A percentile compares a stretch with the other conserved stretches of the same genome.
Evolutionary conservation across 2,888 invertebrate species (phyloP).

Genomic region (Dromius quadrimaculatus): DNA sequence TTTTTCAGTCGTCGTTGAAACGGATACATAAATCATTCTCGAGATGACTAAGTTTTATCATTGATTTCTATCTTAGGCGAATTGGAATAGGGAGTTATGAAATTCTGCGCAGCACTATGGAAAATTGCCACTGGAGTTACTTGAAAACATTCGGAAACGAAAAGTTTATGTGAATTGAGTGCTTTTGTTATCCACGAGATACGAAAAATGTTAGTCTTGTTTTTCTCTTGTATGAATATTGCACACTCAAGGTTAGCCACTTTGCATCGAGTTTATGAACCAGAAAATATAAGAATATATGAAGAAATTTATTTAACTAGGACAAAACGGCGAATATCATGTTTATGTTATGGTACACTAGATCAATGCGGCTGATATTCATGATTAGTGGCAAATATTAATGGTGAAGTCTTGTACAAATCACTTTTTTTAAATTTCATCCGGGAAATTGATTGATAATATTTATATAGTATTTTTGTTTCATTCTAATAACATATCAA

Average conservation of each 20-base stretch:
- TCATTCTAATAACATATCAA: no score
- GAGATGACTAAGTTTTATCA: constrained; percentile 48
- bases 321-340: no score
- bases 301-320: no score
- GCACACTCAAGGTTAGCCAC: neutral
- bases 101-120: constrained; percentile 34
- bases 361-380: no score
- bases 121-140: constrained; percentile 28
- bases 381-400: no score
- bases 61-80: constrained; percentile 38
- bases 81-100: constrained; percentile 34
- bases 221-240: neutral
- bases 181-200: constrained; percentile 6
- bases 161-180: constrained; percentile 34
- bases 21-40: constrained; percentile 41
- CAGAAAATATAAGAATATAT: constrained; percentile 20
- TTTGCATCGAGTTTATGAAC: constrained; percentile 9
- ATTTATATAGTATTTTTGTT: no score
- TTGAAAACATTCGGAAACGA: constrained; percentile 27
- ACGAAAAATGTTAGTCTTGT: neutral
- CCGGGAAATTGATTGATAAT: no score
- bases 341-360: no score
- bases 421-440: no score
- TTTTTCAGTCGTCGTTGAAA: constrained; percentile 33
- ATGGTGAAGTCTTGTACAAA: no score